A percentile compares a stretch with the other conserved stretches of the same genome.
These are phyloP conservation scores for Mixornis gularis DNA, from an alignment of 2,113 vertebrate species.

Conservation along the genomic window DNA sequence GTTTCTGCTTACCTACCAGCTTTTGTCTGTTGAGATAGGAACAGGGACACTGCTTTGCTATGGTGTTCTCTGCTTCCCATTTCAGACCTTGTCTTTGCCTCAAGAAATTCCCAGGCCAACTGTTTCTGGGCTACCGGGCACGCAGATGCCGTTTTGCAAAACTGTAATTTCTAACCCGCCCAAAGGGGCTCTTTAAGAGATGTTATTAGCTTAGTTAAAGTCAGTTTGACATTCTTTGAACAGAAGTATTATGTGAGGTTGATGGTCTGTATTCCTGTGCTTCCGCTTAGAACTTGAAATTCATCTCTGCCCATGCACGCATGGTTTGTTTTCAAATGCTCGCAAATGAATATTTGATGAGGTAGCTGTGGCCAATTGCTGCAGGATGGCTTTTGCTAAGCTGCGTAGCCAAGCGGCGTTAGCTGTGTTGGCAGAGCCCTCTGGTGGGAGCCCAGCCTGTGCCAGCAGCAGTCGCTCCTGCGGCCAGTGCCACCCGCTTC, in stretches of 20 bases:
- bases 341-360: background rate
- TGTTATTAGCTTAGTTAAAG: background rate
- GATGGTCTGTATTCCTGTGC: background rate
- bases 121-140: background rate
- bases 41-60: background rate
- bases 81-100: background rate
- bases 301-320: background rate
- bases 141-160: background rate
- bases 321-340: slow-evolving; percentile 5
- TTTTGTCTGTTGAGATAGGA: background rate
- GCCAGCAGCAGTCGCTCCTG: background rate
- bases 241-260: background rate
- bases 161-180: background rate
- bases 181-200: background rate
- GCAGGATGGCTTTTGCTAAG: background rate
- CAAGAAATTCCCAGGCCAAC: background rate
- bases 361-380: background rate
- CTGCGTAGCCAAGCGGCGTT: fast-evolving
- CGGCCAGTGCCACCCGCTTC: background rate
- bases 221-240: background rate
- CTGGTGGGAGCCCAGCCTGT: background rate
- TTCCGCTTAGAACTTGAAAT: background rate
- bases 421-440: slow-evolving; percentile 42
- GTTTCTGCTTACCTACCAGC: background rate
- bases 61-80: background rate